These are phyloP conservation scores for Erebia epiphron DNA, from an alignment of 2,888 invertebrate genomes.

Conservation along the genomic window DNA sequence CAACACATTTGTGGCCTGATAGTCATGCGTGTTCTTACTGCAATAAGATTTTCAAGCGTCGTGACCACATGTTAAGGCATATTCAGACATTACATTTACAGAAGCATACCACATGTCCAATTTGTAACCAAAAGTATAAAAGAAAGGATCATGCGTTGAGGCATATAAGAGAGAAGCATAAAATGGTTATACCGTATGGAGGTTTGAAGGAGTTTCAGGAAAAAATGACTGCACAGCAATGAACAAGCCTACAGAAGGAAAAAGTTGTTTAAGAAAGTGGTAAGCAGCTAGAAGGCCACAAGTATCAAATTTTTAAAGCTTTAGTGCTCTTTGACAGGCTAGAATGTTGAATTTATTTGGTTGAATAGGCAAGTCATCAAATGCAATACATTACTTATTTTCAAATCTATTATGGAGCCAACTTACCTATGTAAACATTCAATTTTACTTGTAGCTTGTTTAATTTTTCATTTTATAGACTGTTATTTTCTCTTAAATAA, in stretches of 20 bases:
- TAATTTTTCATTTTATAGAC: too few species aligned
- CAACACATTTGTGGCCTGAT: constrained; percentile 44
- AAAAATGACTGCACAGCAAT: not conserved
- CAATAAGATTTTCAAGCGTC: constrained; percentile 53
- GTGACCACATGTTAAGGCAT: constrained; percentile 64
- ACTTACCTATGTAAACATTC: too few species aligned
- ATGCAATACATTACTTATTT: too few species aligned
- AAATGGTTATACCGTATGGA: constrained; percentile 53
- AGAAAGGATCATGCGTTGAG: constrained; percentile 60
- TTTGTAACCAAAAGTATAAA: constrained; percentile 58
- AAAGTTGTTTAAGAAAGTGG: too few species aligned
- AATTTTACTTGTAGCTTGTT: too few species aligned
- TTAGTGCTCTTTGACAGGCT: too few species aligned
- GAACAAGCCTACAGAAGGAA: not conserved
- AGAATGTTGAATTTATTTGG: too few species aligned
- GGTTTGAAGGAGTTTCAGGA: constrained; percentile 26
- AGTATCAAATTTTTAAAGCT: too few species aligned
- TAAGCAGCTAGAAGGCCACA: too few species aligned
- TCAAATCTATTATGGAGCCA: too few species aligned
- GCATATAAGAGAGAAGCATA: constrained; percentile 62
- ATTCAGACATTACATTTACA: constrained; percentile 58
- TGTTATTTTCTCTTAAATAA: too few species aligned
- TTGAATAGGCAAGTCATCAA: too few species aligned
- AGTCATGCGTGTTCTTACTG: constrained; percentile 57
- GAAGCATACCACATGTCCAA: constrained; percentile 50